Evolutionary conservation across 2,888 invertebrate species (phyloP).

Genomic region (Drosophila neoperkinsi): DNA sequence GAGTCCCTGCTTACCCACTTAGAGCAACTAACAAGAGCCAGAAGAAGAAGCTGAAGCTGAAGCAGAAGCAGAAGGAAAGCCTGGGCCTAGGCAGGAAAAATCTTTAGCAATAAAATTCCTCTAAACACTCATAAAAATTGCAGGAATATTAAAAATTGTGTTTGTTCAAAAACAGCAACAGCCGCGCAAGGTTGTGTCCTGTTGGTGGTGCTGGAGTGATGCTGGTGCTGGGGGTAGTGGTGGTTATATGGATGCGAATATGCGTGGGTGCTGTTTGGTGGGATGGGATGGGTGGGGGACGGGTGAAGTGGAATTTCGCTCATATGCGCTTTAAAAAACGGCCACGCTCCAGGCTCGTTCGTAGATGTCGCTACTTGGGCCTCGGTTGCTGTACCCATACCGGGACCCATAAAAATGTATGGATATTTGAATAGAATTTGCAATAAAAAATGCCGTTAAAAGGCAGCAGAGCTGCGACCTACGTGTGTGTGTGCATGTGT

Average conservation of each 20-base stretch:
- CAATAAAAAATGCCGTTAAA: conserved; percentile 82
- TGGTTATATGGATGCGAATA: conserved; percentile 9
- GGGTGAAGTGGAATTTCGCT: conserved; percentile 52
- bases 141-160: conserved; percentile 85
- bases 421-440: conserved; percentile 83
- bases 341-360: conserved; percentile 8
- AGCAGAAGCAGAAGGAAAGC: neutral
- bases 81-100: conserved; percentile 67
- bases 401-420: conserved; percentile 78
- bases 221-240: neutral
- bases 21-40: conserved; percentile 45
- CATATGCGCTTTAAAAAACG: conserved; percentile 68
- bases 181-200: conserved; percentile 39
- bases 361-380: conserved; percentile 48
- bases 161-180: conserved; percentile 77
- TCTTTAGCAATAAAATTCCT: conserved; percentile 85
- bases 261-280: conserved; percentile 20
- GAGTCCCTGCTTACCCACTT: conserved; percentile 23
- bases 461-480: conserved; percentile 48
- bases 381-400: conserved; percentile 26
- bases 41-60: conserved; percentile 5
- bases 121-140: conserved; percentile 85
- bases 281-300: conserved; percentile 4
- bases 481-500: conserved; percentile 10
- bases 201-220: conserved; percentile 3